Base-by-base conservation (phyloP, 2,888 invertebrate genomes). In the Abrostola tripartita region DNA sequence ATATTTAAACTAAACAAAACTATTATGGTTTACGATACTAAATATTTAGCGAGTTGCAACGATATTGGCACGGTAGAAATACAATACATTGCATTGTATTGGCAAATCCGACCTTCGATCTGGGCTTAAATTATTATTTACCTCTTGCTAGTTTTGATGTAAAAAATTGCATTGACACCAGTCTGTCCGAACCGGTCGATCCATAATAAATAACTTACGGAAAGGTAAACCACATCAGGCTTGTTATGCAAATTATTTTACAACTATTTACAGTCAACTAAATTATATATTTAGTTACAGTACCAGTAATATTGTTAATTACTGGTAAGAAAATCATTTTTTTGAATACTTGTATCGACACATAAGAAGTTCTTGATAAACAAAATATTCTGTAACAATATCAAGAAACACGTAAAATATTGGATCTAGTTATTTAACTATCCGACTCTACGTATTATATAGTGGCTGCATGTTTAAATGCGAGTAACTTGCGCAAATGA, bases 61-160 rank as follows among this genome's bases (percentile, higher is more conserved):
- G n/a, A 51, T 52, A 55, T 54, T 50, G 40, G 44, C 63, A 56
- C 53, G 37, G 40, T 53, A 44, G 10, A 66, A n/a, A 52, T 41
- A 41, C 11, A 5, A n/a, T 5, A 11, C n/a, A 6, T 41, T n/a
- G n/a, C 11, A 5, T 42, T 9, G 58, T n/a, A 49, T 68, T 71
- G 52, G 59, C n/a, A 38, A 53, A 56, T 53, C 36, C 56, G 61
- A 76, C 54, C 54, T 57, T 57, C 24, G 24, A 24, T 24, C 11
- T 24, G 11, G 35, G 24, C 24, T 38, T n/a, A 11, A 42, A 55
- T 36, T 38, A 8, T 35, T 35, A 55, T 64, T 63, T 41, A 40
- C n/a, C 6, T 37, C 38, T 35, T 14, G 10, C 7, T 62, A 36
- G 7, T 14, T 38, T 53, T 5, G 9, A 50, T 50, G 24, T 1